Evolutionary conservation across 2,888 invertebrate genomes (phyloP).

Genomic region (Nebria salina): DNA sequence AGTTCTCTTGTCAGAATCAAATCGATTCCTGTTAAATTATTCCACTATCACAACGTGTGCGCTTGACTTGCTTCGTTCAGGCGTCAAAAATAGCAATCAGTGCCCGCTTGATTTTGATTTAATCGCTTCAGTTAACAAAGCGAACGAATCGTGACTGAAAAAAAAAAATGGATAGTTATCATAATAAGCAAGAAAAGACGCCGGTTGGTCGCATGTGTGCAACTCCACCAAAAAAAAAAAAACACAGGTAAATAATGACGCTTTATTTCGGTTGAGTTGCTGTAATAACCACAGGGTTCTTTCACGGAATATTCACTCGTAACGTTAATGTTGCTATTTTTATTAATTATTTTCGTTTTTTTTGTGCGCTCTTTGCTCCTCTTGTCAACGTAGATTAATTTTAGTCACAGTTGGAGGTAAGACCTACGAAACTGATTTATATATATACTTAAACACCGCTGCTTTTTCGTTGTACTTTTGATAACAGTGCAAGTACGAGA

Average conservation of each 20-base stretch:
- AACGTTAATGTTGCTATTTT: neutral
- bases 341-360: neutral
- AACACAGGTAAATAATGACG: neutral
- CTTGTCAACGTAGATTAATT: neutral
- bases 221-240: neutral
- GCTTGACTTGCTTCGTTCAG: neutral
- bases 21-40: constrained; percentile 1
- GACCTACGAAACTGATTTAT: neutral
- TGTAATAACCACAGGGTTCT: neutral
- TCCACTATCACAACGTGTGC: neutral
- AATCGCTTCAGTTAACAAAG: neutral
- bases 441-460: too few species aligned
- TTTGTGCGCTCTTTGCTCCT: neutral
- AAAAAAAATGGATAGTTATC: neutral
- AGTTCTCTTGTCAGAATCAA: neutral
- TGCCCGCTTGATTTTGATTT: neutral
- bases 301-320: neutral
- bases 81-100: neutral
- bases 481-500: too few species aligned
- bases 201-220: neutral
- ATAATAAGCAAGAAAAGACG: neutral
- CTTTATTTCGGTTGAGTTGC: neutral
- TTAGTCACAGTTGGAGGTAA: neutral
- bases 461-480: too few species aligned
- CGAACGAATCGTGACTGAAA: neutral